A percentile compares a stretch with the other conserved stretches of the same genome.
These are phyloP conservation scores for Drosophila neonasuta DNA, from an alignment of 2,888 invertebrate species.

Conservation along the genomic window DNA sequence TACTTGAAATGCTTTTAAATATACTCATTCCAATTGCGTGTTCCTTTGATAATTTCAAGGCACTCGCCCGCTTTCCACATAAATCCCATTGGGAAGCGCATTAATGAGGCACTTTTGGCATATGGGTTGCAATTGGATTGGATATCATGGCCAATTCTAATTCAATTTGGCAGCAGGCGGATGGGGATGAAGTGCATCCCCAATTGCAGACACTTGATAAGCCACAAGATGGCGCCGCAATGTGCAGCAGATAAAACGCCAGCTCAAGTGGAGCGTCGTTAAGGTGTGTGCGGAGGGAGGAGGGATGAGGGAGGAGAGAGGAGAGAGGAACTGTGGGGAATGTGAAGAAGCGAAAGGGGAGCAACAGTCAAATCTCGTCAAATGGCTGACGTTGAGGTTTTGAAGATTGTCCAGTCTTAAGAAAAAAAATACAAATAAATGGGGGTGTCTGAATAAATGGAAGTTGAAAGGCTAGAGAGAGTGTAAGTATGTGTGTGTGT, in stretches of 20 bases:
- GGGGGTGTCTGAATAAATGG: constrained; percentile 19
- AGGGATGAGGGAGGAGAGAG: neutral
- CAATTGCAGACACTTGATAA: constrained; percentile 47
- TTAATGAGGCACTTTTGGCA: constrained; percentile 9
- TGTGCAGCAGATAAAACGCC: too few species aligned
- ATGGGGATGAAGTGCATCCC: constrained; percentile 5
- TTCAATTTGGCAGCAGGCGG: neutral
- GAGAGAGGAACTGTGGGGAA: neutral
- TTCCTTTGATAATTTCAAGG: neutral
- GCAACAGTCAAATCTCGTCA: constrained; percentile 41
- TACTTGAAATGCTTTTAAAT: neutral
- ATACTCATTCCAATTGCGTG: neutral
- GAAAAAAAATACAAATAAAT: neutral
- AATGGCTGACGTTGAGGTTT: constrained; percentile 57
- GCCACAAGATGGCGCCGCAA: constrained; percentile 67
- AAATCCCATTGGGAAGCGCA: neutral
- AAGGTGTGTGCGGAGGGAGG: neutral
- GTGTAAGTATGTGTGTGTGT: constrained; percentile 24
- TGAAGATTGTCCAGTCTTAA: constrained; percentile 9
- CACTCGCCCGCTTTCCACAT: neutral
- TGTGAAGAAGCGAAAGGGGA: neutral
- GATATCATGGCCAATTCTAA: constrained; percentile 9
- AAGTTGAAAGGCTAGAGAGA: constrained; percentile 6
- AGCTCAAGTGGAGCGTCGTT: too few species aligned
- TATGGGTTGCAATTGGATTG: neutral